Evolutionary conservation across 2,113 vertebrate species (phyloP).

Genomic region (Paramormyrops kingsleyae): DNA sequence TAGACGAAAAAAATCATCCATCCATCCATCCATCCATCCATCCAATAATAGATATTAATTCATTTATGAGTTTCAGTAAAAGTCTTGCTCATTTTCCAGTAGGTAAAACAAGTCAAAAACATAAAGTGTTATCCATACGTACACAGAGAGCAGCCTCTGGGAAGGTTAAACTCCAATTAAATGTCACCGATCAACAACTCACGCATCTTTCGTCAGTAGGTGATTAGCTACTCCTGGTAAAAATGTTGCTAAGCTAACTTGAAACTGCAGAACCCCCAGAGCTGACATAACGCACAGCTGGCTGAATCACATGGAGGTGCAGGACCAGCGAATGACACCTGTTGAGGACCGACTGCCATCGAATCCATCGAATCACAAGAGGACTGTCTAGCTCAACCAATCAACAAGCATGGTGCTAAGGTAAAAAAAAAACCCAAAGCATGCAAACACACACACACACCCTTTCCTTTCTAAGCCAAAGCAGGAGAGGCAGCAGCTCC

Average conservation of each 20-base stretch:
- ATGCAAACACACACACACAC: background rate
- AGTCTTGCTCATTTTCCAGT: background rate
- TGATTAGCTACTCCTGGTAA: background rate
- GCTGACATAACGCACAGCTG: background rate
- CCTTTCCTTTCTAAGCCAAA: background rate
- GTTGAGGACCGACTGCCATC: background rate
- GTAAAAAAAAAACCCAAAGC: background rate
- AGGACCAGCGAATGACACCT: background rate
- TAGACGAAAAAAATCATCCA: background rate
- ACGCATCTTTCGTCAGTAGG: background rate
- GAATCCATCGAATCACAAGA: background rate
- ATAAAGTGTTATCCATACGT: background rate
- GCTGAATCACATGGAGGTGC: background rate
- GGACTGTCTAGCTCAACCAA: background rate
- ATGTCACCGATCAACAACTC: background rate
- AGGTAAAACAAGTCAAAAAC: background rate
- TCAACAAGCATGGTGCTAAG: background rate
- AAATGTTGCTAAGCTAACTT: background rate
- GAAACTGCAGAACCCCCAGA: background rate
- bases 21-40: background rate
- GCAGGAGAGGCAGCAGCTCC: background rate
- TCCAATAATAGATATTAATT: background rate
- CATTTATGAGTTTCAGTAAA: background rate
- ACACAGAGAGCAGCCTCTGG: background rate
- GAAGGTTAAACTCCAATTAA: background rate